Conservation (phyloP, 1,140 invertebrate species). For the Sminthurides bifidus region DNA sequence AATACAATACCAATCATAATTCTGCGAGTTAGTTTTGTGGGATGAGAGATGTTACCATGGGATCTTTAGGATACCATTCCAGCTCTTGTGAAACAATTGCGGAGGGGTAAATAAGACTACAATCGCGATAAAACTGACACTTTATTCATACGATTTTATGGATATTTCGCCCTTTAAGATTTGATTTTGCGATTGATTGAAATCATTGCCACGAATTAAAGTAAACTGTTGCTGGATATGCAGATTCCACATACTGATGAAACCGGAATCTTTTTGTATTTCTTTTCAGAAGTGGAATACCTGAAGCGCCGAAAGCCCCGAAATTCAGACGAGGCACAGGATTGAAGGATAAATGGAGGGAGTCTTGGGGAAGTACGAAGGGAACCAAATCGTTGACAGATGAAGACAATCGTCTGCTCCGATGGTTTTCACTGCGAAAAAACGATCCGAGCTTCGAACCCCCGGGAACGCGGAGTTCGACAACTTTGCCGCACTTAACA, state of each 20-base stretch:
- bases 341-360: slow-evolving; percentile 48
- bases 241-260: neutral
- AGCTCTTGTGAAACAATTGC: no score
- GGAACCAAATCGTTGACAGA: slow-evolving; percentile 41
- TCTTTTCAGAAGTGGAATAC: slow-evolving; percentile 14
- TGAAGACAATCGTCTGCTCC: slow-evolving; percentile 53
- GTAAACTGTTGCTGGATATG: neutral
- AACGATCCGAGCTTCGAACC: slow-evolving; percentile 52
- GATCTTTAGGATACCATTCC: no score
- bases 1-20: no score
- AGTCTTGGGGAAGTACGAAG: slow-evolving; percentile 36
- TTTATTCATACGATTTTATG: no score
- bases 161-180: no score
- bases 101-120: no score
- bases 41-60: no score
- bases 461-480: slow-evolving; percentile 24
- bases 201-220: no score
- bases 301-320: slow-evolving; percentile 29
- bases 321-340: slow-evolving; percentile 39
- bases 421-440: slow-evolving; percentile 72
- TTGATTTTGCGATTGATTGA: no score
- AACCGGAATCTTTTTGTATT: neutral
- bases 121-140: no score
- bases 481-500: slow-evolving; percentile 60
- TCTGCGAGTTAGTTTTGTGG: no score